These are phyloP conservation scores for Sternotherus odoratus DNA, from an alignment of 2,797 vertebrate species.

Conservation along the genomic window DNA sequence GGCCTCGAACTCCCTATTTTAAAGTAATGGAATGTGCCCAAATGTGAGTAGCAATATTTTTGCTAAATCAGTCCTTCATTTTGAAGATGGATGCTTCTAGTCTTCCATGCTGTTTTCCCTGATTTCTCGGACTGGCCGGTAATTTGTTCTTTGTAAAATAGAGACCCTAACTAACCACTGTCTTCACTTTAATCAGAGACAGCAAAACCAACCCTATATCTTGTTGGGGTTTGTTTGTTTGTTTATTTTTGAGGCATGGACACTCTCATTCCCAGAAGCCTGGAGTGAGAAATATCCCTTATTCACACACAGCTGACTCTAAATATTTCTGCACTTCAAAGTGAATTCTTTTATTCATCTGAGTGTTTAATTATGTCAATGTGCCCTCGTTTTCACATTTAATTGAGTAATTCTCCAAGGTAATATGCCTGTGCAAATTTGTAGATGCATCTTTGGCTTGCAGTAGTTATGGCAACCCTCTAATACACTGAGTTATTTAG, in stretches of 20 bases:
- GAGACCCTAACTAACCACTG: conserved; percentile 36
- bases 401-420: conserved; percentile 79
- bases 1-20: not conserved
- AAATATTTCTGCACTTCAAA: conserved; percentile 78
- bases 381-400: conserved; percentile 73
- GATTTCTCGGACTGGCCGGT: conserved; percentile 45
- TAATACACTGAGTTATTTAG: conserved; percentile 65
- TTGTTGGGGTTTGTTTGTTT: not conserved
- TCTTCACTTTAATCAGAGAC: conserved; percentile 27
- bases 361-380: conserved; percentile 74
- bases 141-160: conserved; percentile 36
- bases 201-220: not conserved
- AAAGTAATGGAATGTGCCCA: not conserved
- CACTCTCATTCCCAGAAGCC: conserved; percentile 53
- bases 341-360: conserved; percentile 76
- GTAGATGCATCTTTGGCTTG: conserved; percentile 60
- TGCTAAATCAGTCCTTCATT: not conserved
- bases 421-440: conserved; percentile 67
- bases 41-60: not conserved
- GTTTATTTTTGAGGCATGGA: conserved; percentile 29
- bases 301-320: conserved; percentile 63
- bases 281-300: conserved; percentile 62
- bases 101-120: conserved; percentile 28
- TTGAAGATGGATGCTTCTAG: not conserved
- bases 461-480: conserved; percentile 54